Evolutionary conservation across 1,140 invertebrate species (phyloP).

Genomic region (Nasonia giraulti): DNA sequence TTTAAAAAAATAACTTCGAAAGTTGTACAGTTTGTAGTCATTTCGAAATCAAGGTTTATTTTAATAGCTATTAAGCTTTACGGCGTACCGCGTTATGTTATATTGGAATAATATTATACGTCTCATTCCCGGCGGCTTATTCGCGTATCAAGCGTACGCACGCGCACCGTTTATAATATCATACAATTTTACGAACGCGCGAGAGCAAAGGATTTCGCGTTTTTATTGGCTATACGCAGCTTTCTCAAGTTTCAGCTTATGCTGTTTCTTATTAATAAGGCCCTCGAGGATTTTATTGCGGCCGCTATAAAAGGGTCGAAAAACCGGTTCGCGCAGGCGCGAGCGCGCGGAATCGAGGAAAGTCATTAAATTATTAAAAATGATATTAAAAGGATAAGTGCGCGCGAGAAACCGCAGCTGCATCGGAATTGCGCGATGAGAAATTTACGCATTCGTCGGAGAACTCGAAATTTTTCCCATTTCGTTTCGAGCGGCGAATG

Average conservation of each 20-base stretch:
- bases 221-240: conserved; percentile 44
- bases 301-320: conserved; percentile 40
- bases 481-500: conserved; percentile 38
- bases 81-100: neutral
- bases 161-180: conserved; percentile 46
- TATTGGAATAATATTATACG: conserved; percentile 5
- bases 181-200: conserved; percentile 38
- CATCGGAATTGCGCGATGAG: neutral
- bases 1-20: neutral
- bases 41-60: neutral
- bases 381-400: conserved; percentile 50
- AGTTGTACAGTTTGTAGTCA: neutral
- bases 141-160: neutral
- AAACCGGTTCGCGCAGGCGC: conserved; percentile 38
- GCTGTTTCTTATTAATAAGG: conserved; percentile 48
- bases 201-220: conserved; percentile 38
- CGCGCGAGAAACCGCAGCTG: conserved; percentile 18
- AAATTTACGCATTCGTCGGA: neutral
- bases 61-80: neutral
- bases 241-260: conserved; percentile 34
- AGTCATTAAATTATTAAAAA: conserved; percentile 54
- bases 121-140: neutral
- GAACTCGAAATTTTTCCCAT: conserved; percentile 21
- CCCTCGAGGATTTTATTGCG: conserved; percentile 47
- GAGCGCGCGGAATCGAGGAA: conserved; percentile 29